Conservation (phyloP, 2,888 invertebrate species). For the Tetrapedia diversipes region DNA sequence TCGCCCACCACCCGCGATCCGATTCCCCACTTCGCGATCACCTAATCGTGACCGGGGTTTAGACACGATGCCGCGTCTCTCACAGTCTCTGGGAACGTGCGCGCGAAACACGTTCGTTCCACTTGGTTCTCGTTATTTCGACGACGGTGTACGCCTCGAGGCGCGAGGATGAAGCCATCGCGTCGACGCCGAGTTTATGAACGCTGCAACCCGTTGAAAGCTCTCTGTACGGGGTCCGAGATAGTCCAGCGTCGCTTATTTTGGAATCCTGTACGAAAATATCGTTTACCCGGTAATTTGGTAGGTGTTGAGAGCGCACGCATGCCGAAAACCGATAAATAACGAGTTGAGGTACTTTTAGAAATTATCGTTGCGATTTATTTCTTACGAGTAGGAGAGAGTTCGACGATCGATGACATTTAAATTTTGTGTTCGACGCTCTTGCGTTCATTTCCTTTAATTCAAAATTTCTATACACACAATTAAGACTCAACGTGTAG, state of each 20-base stretch:
- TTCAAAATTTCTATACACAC: too few species aligned
- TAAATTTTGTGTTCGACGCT: too few species aligned
- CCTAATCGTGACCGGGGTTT: conserved; percentile 30
- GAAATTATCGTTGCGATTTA: too few species aligned
- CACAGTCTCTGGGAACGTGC: conserved; percentile 1
- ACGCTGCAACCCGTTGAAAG: conserved; percentile 1
- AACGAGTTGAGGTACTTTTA: too few species aligned
- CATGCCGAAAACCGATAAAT: not conserved
- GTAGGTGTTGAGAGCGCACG: not conserved
- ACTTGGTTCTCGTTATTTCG: conserved; percentile 36
- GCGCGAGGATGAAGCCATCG: conserved; percentile 59
- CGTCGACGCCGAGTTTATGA: conserved; percentile 26
- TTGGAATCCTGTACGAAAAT: not conserved
- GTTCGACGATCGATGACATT: too few species aligned
- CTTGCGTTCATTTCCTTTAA: too few species aligned
- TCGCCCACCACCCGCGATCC: too few species aligned
- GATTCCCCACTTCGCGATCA: not conserved
- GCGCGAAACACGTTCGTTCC: conserved; percentile 26
- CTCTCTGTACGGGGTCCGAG: not conserved
- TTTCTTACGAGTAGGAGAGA: too few species aligned
- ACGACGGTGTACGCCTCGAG: conserved; percentile 21
- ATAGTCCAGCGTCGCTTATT: conserved; percentile 7
- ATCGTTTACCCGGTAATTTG: not conserved
- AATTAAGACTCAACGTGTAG: too few species aligned
- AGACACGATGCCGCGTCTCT: conserved; percentile 24